phyloP scores from a whole-genome alignment of 1,140 invertebrate species.

The Brachionus calyciflorus region DNA sequence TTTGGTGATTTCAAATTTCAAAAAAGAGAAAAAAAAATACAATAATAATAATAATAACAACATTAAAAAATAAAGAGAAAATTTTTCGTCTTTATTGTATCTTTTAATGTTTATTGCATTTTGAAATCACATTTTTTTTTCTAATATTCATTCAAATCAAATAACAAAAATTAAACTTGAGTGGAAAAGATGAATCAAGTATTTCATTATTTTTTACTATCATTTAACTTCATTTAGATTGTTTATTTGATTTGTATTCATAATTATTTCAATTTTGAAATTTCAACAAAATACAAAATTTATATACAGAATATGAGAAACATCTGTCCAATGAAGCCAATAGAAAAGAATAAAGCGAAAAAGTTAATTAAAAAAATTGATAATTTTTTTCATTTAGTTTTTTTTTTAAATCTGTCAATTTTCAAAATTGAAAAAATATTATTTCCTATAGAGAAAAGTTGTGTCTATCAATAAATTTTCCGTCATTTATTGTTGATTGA shows the following conservation, averaged over 20 bases:
- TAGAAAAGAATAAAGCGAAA: not conserved
- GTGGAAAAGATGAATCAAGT: too few relatives aligned
- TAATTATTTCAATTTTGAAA: not conserved
- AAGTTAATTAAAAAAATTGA: not conserved
- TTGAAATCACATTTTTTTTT: too few relatives aligned
- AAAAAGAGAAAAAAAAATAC: not conserved
- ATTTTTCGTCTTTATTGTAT: too few relatives aligned
- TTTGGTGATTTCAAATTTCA: not conserved
- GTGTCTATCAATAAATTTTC: conserved; percentile 37
- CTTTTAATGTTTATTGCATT: too few relatives aligned
- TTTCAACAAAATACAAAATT: not conserved
- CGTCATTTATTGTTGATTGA: conserved; percentile 2
- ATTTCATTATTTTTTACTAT: too few relatives aligned
- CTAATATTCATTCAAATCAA: not conserved
- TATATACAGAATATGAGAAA: not conserved
- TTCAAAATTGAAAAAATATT: conserved; percentile 20
- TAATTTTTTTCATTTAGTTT: not conserved
- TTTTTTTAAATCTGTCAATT: not conserved
- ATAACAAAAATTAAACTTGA: too few relatives aligned
- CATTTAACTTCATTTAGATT: too few relatives aligned
- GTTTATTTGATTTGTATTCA: not conserved
- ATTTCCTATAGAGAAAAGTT: not conserved
- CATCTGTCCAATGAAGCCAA: not conserved
- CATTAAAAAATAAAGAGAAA: too few relatives aligned
- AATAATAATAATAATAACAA: too few relatives aligned